Evolutionary conservation across 2,113 vertebrate species (phyloP).

Genomic region (Mormoops blainvillei): DNA sequence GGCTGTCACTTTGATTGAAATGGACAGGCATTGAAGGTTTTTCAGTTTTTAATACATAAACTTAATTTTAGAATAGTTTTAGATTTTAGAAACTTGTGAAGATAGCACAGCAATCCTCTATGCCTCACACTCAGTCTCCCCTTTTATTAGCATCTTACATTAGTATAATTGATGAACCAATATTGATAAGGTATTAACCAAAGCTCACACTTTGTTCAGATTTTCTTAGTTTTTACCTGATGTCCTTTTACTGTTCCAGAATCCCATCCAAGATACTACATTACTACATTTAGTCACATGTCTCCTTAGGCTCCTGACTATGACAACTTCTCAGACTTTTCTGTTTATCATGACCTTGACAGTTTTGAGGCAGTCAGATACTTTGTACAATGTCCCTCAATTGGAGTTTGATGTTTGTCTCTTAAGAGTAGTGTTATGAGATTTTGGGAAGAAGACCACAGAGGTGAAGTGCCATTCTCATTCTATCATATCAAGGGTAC

Average conservation of each 20-base stretch:
- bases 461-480: not conserved
- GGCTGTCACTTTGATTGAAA: not conserved
- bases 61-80: not conserved
- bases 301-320: not conserved
- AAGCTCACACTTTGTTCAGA: not conserved
- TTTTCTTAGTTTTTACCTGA: not conserved
- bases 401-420: not conserved
- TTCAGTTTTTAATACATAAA: not conserved
- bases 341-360: not conserved
- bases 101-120: not conserved
- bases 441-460: not conserved
- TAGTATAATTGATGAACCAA: not conserved
- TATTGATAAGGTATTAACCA: not conserved
- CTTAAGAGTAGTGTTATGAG: not conserved
- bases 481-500: not conserved
- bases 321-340: not conserved
- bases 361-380: not conserved
- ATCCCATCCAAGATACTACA: not conserved
- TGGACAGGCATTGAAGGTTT: not conserved
- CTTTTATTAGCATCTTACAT: not conserved
- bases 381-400: not conserved
- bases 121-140: not conserved
- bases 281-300: not conserved
- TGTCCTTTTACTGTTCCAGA: slow-evolving; percentile 2
- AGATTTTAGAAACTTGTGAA: not conserved